phyloP scores from a whole-genome alignment of 2,113 vertebrate genomes.

The Sorex fumeus region DNA sequence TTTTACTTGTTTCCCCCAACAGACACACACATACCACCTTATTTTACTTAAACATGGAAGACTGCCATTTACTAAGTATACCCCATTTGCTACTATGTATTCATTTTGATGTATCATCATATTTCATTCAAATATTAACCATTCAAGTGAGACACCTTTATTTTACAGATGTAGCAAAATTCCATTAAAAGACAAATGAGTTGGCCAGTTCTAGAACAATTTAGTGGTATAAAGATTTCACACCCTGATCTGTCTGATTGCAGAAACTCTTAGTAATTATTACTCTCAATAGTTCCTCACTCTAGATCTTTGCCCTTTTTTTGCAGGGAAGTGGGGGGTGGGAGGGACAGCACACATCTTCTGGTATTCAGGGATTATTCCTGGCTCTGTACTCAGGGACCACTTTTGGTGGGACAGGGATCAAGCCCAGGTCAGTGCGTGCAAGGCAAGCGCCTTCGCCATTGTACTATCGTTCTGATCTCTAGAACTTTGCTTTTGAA shows the following conservation, averaged over 20 bases:
- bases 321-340: too few species aligned
- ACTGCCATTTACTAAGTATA: background rate
- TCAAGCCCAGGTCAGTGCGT: too few species aligned
- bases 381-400: too few species aligned
- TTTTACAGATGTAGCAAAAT: background rate
- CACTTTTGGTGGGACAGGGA: too few species aligned
- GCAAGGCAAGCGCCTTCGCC: too few species aligned
- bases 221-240: background rate
- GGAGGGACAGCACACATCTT: too few species aligned
- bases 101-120: background rate
- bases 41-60: slow-evolving; percentile 43
- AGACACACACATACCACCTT: background rate
- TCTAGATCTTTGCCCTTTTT: background rate
- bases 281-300: background rate
- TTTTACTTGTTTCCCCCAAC: background rate
- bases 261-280: background rate
- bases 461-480: too few species aligned
- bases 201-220: background rate
- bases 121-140: background rate
- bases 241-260: background rate
- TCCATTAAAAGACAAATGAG: background rate
- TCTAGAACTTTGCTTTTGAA: background rate
- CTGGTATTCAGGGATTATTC: too few species aligned
- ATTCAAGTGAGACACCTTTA: background rate
- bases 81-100: background rate